Percentiles rank a stretch among this genome's conserved stretches.
phyloP scores from a whole-genome alignment of 2,113 vertebrate genomes.

The Butorides virescens region DNA sequence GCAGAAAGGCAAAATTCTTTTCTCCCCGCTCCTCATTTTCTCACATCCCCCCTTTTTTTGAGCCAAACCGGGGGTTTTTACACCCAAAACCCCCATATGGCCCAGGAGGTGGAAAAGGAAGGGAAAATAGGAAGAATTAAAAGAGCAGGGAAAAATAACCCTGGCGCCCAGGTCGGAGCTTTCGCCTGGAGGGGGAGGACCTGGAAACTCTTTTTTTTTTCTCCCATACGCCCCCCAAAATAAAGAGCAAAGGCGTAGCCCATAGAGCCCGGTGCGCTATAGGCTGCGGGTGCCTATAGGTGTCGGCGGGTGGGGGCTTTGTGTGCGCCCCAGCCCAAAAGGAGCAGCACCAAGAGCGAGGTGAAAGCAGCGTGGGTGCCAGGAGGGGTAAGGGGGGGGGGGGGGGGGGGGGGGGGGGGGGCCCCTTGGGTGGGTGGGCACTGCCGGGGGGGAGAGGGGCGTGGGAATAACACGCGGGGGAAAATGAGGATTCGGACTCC shows the following conservation, averaged over 20 bases:
- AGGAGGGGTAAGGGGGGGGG: too few relatives aligned
- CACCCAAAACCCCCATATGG: background rate
- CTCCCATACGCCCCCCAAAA: background rate
- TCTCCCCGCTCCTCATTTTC: background rate
- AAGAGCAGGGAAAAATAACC: background rate
- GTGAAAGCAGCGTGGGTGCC: background rate
- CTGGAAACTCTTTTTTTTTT: background rate
- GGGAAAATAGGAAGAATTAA: background rate
- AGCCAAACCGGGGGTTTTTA: fast-evolving
- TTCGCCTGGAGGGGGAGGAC: background rate
- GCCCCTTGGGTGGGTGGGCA: too few relatives aligned
- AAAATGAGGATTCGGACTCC: too few relatives aligned
- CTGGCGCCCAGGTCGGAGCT: background rate
- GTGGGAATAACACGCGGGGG: too few relatives aligned
- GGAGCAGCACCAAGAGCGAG: background rate
- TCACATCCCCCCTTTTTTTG: background rate
- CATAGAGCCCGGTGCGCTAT: fast-evolving
- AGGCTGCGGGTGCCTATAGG: background rate
- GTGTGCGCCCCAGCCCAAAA: background rate
- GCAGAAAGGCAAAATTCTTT: background rate
- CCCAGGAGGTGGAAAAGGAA: background rate
- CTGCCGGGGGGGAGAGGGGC: too few relatives aligned
- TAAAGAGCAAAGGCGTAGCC: background rate
- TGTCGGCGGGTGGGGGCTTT: background rate
- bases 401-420: too few relatives aligned